Evolutionary conservation across 2,888 invertebrate species (phyloP).

Genomic region (Prenolepis imparis): DNA sequence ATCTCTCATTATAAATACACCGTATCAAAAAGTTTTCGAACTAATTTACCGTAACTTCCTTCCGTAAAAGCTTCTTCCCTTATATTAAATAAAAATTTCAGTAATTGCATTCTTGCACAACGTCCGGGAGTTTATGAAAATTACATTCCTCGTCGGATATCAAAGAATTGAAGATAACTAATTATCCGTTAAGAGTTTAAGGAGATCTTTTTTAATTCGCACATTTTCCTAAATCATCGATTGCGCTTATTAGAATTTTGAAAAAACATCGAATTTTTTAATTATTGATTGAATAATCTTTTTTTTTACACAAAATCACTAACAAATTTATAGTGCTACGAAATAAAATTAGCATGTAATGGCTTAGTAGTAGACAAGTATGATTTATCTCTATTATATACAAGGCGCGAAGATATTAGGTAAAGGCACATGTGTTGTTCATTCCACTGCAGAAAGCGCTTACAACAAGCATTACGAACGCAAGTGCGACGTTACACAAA

Average conservation of each 20-base stretch:
- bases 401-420: conserved; percentile 18
- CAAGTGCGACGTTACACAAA: background rate
- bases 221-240: background rate
- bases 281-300: background rate
- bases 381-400: conserved; percentile 39
- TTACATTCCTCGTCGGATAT: conserved; percentile 22
- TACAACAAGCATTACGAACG: background rate
- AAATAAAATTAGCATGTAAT: background rate
- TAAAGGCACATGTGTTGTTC: conserved; percentile 45
- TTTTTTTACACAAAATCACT: conserved; percentile 1
- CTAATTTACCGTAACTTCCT: conserved; percentile 68
- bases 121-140: conserved; percentile 29
- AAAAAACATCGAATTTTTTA: background rate
- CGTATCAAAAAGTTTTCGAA: conserved; percentile 67
- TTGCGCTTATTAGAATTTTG: background rate
- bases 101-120: conserved; percentile 22
- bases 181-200: conserved; percentile 4
- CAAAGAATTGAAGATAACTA: background rate
- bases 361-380: conserved; percentile 14
- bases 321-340: too few relatives aligned
- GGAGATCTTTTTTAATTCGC: conserved; percentile 8
- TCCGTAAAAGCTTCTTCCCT: conserved; percentile 36
- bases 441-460: conserved; percentile 6
- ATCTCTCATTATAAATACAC: conserved; percentile 69
- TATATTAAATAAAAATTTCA: conserved; percentile 59